Evolutionary conservation across 2,113 vertebrate species (phyloP), one percentile per base, ranked within the genome.

Genomic region (Phainopepla nitens): DNA sequence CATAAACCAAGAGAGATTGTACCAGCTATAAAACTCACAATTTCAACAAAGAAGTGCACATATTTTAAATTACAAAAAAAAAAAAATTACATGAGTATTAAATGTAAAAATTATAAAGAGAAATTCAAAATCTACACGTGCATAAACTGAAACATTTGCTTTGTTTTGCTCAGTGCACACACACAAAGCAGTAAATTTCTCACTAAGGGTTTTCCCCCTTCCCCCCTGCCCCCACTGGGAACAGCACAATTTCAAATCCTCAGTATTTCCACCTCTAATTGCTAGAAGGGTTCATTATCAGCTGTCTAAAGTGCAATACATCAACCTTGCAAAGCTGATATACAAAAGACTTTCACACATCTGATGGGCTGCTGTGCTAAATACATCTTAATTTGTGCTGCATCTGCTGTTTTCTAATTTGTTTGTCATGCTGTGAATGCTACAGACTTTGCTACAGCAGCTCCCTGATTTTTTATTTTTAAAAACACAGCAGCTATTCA

Each of bases 381-480:
- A 98, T 98, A 98, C 98, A 98, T 98, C 98, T 98, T 98, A 98
- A 98, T 98, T 98, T 98, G 98, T 98, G 98, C 98, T 98, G 96
- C 98, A 98, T 98, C 98, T 98, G 98, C 98, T 98, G 97, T 98
- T 98, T 98, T 97, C 97, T 98, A 98, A 98, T 98, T 98, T 98
- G 97, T 98, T 98, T 98, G 97, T 98, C 98, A 98, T 98, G 97
- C 98, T 98, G 98, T 94, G 98, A 98, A 96, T 84, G 95, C 93
- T 97, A 94, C 96, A 97, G 97, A 97, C 82, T 97, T 95, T 97
- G 96, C 97, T 97, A 97, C 93, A 97, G 94, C 95, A 97, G 96
- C 89, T 97, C 96, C 72, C 73, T 89, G 93, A 72, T 94, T 96
- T 97, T 95, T 98, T 83, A 60, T 93, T 94, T 96, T 96, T 90